These are phyloP conservation scores for Ichneumoninae sp. DNA, from an alignment of 2,888 invertebrate species.

Conservation along the genomic window DNA sequence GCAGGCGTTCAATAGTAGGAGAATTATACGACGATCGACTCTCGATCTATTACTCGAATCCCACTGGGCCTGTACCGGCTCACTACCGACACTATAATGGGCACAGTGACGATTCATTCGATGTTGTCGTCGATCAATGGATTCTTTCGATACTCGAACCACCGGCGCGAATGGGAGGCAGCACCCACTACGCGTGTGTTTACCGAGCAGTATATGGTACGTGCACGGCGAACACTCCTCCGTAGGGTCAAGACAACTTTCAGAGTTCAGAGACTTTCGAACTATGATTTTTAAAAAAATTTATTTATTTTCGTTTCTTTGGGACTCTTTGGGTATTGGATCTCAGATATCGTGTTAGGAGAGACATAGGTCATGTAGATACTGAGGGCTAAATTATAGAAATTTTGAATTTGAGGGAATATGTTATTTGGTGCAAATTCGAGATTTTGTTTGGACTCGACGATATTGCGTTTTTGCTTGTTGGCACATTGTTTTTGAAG, in stretches of 20 bases:
- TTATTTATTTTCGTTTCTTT: not conserved
- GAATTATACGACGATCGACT: constrained; percentile 33
- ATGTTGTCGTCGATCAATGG: constrained; percentile 22
- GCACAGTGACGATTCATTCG: constrained; percentile 7
- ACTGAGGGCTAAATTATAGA: not conserved
- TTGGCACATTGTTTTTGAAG: not conserved
- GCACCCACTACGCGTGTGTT: constrained; percentile 6
- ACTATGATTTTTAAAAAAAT: not conserved
- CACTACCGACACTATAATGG: constrained; percentile 23
- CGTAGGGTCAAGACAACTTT: constrained; percentile 14
- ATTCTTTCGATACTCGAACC: constrained; percentile 21
- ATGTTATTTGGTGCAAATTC: not conserved
- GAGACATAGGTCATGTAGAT: not conserved
- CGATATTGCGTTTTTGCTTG: not conserved
- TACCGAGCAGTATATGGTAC: not conserved
- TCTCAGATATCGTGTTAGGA: not conserved
- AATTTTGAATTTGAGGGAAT: not conserved
- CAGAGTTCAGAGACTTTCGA: not conserved
- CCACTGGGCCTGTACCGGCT: constrained; percentile 1
- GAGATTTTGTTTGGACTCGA: not conserved
- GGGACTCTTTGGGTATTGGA: not conserved
- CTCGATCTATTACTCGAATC: constrained; percentile 35
- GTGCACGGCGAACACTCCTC: not conserved
- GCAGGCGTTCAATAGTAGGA: constrained; percentile 20
- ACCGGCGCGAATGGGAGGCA: not conserved